Evolutionary conservation across 2,888 invertebrate species (phyloP), one percentile per base, ranked within the genome.

Genomic region (Drosophila lacicola): DNA sequence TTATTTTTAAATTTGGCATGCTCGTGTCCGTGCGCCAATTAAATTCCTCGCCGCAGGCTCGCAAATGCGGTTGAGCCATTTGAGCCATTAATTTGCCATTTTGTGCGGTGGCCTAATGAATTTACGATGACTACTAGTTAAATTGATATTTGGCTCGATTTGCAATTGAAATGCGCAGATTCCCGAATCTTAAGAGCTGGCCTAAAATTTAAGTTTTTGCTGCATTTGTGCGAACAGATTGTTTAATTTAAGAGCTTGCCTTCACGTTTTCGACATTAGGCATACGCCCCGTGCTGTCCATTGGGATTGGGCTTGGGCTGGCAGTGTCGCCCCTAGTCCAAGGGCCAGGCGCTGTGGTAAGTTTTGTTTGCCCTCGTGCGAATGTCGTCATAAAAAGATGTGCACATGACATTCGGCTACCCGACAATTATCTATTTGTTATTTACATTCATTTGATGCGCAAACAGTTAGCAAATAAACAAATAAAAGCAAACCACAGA

Each of bases 51-150:
- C 66, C 44, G 17, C 45, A 51, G 58, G 25, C 39, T 9, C 65
- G 41, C 21, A 62, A 61, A 47, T 58, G 50, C 55, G 58, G 56
- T 64, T 78, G 56, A 69, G 74, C 65, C 68, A 56, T 62, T 82
- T 79, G 57, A 84, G 82, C 71, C 72, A 88, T 88, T 71, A 71
- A 85, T 85, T 67, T 85, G 68, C 41, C 60, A 79, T 85, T 84
- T 74, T 54, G 58, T 39, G 60, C 56, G 14, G 55, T 50, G 63
- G 64, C 57, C 67, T 66, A 85, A 88, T 82, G 86, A 88, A 86
- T 86, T 75, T 72, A 79, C 75, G 66, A 69, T 74, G 55, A 29
- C 33, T 17, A 21, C 37, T 44, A 54, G 42, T 55, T 58, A 55
- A 74, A 74, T 74, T 67, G 57, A 17, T 56, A 72, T 49, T 33